A percentile compares a stretch with the other conserved stretches of the same genome.
Conservation (phyloP, 2,797 vertebrate genomes). For the Rousettus madagascariensis region DNA sequence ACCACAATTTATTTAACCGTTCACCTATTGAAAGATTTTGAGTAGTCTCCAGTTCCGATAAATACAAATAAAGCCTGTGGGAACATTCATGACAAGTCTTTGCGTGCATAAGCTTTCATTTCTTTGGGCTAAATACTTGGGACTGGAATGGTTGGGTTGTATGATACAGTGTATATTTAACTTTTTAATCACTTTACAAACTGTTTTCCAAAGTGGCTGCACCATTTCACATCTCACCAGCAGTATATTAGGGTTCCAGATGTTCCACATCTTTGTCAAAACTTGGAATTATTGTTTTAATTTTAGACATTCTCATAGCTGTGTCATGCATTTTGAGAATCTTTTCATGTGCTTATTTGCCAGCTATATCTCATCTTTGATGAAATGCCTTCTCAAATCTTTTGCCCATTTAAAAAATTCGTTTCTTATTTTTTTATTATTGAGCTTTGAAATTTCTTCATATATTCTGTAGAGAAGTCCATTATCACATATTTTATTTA, state of each 20-base stretch:
- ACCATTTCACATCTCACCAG: not conserved
- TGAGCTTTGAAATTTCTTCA: conserved; percentile 1
- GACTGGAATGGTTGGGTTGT: not conserved
- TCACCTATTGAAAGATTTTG: not conserved
- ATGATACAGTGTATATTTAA: not conserved
- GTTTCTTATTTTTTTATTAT: not conserved
- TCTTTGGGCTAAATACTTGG: not conserved
- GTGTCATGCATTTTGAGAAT: not conserved
- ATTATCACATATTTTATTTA: not conserved
- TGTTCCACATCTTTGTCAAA: not conserved
- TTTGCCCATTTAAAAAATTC: not conserved
- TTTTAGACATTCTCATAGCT: not conserved
- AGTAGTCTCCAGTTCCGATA: not conserved
- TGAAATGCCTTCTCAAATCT: not conserved
- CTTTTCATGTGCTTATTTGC: not conserved
- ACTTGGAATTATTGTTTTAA: not conserved
- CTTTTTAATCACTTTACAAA: not conserved
- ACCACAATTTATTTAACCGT: not conserved
- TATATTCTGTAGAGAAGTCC: not conserved
- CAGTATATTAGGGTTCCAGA: not conserved
- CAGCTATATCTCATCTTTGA: not conserved
- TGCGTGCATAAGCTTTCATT: not conserved
- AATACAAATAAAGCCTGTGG: not conserved
- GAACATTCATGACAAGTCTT: not conserved
- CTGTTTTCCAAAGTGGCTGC: not conserved